Conservation (phyloP, 2,113 vertebrate genomes). For the Sprattus sprattus region DNA sequence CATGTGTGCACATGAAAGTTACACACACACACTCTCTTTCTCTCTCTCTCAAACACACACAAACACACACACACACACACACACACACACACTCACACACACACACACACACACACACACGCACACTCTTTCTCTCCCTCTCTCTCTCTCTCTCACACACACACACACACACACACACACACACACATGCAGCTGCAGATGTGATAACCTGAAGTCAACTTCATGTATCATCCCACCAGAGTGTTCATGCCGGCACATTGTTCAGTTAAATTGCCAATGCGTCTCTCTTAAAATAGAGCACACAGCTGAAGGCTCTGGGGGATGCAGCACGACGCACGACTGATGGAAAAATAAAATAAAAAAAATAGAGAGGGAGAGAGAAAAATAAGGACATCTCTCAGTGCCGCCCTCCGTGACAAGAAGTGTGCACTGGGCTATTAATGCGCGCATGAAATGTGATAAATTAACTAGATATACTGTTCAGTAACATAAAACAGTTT, state of each 20-base stretch:
- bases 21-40: no score
- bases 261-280: constrained; percentile 59
- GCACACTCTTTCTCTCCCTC: no score
- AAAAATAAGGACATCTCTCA: neutral
- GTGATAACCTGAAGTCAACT: constrained; percentile 36
- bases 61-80: no score
- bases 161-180: no score
- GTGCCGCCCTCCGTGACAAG: neutral
- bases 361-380: neutral
- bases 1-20: neutral
- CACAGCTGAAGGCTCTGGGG: constrained; percentile 61
- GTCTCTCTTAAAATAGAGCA: constrained; percentile 62
- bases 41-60: no score
- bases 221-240: constrained; percentile 36
- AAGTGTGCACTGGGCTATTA: neutral
- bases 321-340: constrained; percentile 38
- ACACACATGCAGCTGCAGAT: no score
- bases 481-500: neutral
- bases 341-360: constrained; percentile 10
- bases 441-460: neutral
- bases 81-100: no score
- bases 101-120: no score
- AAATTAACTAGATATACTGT: neutral
- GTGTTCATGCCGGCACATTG: constrained; percentile 52
- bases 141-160: no score